Base-by-base conservation (phyloP, 2,797 vertebrate genomes). In the Sebastes vulpes region DNA sequence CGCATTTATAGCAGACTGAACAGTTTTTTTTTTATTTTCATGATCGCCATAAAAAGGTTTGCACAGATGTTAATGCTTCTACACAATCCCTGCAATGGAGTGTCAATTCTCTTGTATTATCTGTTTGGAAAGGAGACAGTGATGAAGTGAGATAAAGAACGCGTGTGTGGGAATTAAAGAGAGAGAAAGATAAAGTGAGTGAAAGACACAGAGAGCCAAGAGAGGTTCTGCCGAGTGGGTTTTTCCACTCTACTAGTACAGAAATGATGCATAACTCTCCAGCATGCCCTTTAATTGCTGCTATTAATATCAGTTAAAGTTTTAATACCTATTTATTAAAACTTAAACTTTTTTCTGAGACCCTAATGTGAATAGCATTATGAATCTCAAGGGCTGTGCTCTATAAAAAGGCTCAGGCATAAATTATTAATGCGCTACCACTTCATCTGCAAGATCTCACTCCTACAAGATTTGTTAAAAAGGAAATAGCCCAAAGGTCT, bases 291-390 rank as follows among this genome's bases (percentile, higher is more conserved):
- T 94, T 95, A 96, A 96, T 95, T 95, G 95, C 42, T 20, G 83
- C 93, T 95, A 96, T 96, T 96, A 96, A 96, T 96, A 95, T 94
- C 93, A 92, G 94, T 96, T 96, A 95, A 96, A 96, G 90, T 95
- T 96, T 95, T 94, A 96, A 93, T 93, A 95, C 94, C 94, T 96
- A 95, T 96, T 96, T 96, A 96, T 96, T 95, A 95, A 94, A 94
- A 93, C 93, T 92, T 93, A 31, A 90, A 92, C 88, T 93, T 95
- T 93, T 94, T 93, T 89, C 88, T 61, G 42, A 57, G 74, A 68
- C 61, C 42, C 87, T 95, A 94, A 95, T 95, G 92, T 86, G 94
- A 95, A 90, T 85, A 88, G 88, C 94, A 93, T 95, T 93, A 96
- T 95, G 91, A 95, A 94, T 96, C 95, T 95, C 94, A 84, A 85